Conservation (phyloP, 37 sponge, comb jelly and placozoan species). For the Chondrosia reniformis region DNA sequence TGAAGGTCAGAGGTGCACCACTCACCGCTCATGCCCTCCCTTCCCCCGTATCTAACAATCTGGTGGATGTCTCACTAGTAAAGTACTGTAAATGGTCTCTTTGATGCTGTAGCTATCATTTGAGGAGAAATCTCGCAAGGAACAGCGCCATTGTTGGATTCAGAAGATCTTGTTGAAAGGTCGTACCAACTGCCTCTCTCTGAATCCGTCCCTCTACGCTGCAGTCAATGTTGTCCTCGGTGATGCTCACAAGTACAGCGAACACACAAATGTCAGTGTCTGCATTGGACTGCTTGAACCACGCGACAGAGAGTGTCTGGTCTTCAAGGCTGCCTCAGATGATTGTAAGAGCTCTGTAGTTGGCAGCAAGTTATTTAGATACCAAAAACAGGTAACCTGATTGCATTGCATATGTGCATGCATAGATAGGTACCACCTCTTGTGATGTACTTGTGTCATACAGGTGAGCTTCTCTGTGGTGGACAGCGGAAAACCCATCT, state of each 20-base stretch:
- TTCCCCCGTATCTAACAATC: too few relatives aligned
- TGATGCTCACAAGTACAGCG: slow-evolving; percentile 55
- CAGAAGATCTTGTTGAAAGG: slow-evolving; percentile 27
- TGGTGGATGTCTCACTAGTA: too few relatives aligned
- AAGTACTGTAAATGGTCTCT: too few relatives aligned
- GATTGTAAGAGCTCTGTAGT: slow-evolving; percentile 25
- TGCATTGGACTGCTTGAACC: slow-evolving; percentile 38
- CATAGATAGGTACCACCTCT: neutral
- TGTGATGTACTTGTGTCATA: neutral
- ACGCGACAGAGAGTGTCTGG: neutral
- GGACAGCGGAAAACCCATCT: slow-evolving; percentile 40
- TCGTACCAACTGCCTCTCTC: slow-evolving; percentile 32
- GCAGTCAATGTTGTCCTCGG: slow-evolving; percentile 41
- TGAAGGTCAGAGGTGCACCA: slow-evolving; percentile 30
- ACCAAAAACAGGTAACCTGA: slow-evolving; percentile 32
- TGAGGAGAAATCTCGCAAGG: slow-evolving; percentile 42
- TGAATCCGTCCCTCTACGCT: slow-evolving; percentile 17
- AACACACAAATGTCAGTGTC: slow-evolving; percentile 26
- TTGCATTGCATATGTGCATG: neutral
- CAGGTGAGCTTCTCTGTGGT: slow-evolving; percentile 63
- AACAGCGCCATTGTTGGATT: slow-evolving; percentile 37
- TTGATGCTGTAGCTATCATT: slow-evolving; percentile 31
- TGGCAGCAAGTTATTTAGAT: slow-evolving; percentile 38
- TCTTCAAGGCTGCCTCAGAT: slow-evolving; percentile 45
- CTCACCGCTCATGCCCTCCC: too few relatives aligned